Evolutionary conservation across 2,888 invertebrate genomes (phyloP).

Genomic region (Pseudanteris insignis): DNA sequence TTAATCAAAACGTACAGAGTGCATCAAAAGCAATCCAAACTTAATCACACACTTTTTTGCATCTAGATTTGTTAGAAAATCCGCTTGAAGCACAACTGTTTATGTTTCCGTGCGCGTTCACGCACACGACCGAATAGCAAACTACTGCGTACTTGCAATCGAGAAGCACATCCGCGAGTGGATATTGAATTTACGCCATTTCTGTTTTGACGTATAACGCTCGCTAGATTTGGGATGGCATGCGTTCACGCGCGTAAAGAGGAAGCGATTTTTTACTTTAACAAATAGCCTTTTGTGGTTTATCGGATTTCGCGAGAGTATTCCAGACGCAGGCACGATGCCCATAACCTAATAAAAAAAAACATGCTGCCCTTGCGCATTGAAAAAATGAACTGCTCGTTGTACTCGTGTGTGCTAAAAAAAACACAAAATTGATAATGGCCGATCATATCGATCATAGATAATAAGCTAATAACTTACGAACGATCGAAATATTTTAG

Average conservation of each 20-base stretch:
- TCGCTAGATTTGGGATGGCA: slow-evolving; percentile 53
- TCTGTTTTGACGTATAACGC: slow-evolving; percentile 61
- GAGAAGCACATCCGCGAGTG: slow-evolving; percentile 50
- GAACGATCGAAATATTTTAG: too few species aligned
- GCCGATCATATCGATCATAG: too few species aligned
- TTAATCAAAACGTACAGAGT: background rate
- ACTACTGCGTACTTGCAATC: slow-evolving; percentile 28
- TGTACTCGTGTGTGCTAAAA: too few species aligned
- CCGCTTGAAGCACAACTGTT: slow-evolving; percentile 20
- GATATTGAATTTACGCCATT: slow-evolving; percentile 66
- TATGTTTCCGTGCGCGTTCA: slow-evolving; percentile 31
- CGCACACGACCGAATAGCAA: slow-evolving; percentile 12
- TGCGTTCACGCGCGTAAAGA: slow-evolving; percentile 47
- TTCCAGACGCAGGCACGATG: slow-evolving; percentile 22
- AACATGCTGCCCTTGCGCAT: too few species aligned
- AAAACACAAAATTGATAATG: too few species aligned
- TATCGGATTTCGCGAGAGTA: slow-evolving; percentile 50
- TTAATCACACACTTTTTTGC: too few species aligned
- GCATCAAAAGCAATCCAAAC: background rate
- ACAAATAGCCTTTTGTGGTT: slow-evolving; percentile 64
- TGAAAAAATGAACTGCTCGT: too few species aligned
- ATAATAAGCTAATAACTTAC: too few species aligned
- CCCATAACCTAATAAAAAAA: too few species aligned
- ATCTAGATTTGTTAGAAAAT: slow-evolving; percentile 15
- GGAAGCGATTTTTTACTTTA: slow-evolving; percentile 63